These are phyloP conservation scores for Leptogaster cylindrica DNA, from an alignment of 2,888 invertebrate genomes.

Conservation along the genomic window DNA sequence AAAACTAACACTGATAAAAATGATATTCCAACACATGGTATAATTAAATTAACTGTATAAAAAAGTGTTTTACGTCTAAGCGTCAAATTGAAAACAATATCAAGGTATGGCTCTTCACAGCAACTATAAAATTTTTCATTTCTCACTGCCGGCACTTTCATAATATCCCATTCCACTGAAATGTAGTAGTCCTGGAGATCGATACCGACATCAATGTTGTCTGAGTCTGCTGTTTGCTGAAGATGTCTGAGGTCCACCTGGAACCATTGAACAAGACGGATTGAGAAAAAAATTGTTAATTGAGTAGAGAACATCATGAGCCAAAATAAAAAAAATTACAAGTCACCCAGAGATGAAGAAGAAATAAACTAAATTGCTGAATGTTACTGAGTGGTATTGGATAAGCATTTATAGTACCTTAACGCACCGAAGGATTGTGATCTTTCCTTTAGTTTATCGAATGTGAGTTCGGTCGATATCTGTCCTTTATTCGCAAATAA, in stretches of 20 bases:
- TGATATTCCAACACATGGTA: slow-evolving; percentile 96
- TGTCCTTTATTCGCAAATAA: too few relatives aligned
- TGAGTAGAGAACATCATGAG: too few relatives aligned
- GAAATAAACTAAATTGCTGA: not conserved
- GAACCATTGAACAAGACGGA: not conserved
- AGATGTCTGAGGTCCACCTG: slow-evolving; percentile 90
- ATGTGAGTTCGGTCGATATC: too few relatives aligned
- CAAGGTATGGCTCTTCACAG: slow-evolving; percentile 95
- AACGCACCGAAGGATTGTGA: too few relatives aligned
- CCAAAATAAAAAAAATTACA: too few relatives aligned
- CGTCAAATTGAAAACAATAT: slow-evolving; percentile 97
- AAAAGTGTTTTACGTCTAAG: slow-evolving; percentile 93
- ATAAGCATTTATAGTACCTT: not conserved
- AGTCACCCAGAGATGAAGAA: too few relatives aligned
- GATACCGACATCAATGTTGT: slow-evolving; percentile 87
- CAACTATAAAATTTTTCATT: slow-evolving; percentile 95
- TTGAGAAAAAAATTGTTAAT: too few relatives aligned
- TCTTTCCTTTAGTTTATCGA: too few relatives aligned
- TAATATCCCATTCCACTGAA: slow-evolving; percentile 98
- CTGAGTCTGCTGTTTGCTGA: slow-evolving; percentile 84
- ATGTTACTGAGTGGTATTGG: not conserved
- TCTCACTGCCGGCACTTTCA: slow-evolving; percentile 87
- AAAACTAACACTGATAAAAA: slow-evolving; percentile 96
- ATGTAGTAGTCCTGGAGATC: slow-evolving; percentile 94
- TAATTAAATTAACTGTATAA: slow-evolving; percentile 96